A percentile compares a stretch with the other conserved stretches of the same genome.
These are phyloP conservation scores for Sebastes minor DNA, from an alignment of 2,797 vertebrate genomes.

Conservation along the genomic window DNA sequence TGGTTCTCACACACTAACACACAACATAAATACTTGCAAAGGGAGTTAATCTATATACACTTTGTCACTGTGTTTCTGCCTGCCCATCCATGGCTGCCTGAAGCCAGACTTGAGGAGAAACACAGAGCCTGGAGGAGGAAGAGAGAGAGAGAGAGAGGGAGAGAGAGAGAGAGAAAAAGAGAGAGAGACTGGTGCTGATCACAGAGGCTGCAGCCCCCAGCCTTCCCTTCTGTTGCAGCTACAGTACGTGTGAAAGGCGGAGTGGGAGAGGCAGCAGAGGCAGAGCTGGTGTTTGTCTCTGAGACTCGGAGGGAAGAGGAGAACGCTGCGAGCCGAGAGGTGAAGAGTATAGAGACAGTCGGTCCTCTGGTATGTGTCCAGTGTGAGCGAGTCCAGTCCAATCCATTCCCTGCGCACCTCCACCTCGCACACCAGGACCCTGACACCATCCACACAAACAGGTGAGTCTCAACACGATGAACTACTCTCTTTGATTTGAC, in stretches of 20 bases:
- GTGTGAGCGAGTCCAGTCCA: slow-evolving; percentile 50
- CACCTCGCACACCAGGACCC: slow-evolving; percentile 40
- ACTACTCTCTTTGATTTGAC: background rate
- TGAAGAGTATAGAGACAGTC: slow-evolving; percentile 25
- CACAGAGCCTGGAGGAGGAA: slow-evolving; percentile 46
- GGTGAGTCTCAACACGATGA: slow-evolving; percentile 64
- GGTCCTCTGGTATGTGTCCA: slow-evolving; percentile 60
- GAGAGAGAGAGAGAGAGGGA: slow-evolving; percentile 6
- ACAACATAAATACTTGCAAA: slow-evolving; percentile 56
- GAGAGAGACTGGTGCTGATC: slow-evolving; percentile 65
- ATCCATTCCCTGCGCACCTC: slow-evolving; percentile 45
- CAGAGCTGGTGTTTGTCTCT: slow-evolving; percentile 72
- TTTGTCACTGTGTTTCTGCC: slow-evolving; percentile 20
- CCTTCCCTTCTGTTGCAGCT: slow-evolving; percentile 67
- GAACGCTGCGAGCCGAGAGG: slow-evolving; percentile 37
- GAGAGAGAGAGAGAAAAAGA: slow-evolving; percentile 16
- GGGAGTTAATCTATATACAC: slow-evolving; percentile 39
- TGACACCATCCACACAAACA: slow-evolving; percentile 60
- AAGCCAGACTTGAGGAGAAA: slow-evolving; percentile 66
- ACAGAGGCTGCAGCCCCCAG: slow-evolving; percentile 77
- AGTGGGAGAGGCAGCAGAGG: slow-evolving; percentile 60
- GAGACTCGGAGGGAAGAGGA: slow-evolving; percentile 56
- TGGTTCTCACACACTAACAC: slow-evolving; percentile 29
- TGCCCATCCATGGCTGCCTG: slow-evolving; percentile 40
- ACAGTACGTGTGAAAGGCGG: slow-evolving; percentile 64